A percentile compares a stretch with the other conserved stretches of the same genome.
Conservation (phyloP, 2,113 vertebrate genomes). For the Leucopsar rothschildi region DNA sequence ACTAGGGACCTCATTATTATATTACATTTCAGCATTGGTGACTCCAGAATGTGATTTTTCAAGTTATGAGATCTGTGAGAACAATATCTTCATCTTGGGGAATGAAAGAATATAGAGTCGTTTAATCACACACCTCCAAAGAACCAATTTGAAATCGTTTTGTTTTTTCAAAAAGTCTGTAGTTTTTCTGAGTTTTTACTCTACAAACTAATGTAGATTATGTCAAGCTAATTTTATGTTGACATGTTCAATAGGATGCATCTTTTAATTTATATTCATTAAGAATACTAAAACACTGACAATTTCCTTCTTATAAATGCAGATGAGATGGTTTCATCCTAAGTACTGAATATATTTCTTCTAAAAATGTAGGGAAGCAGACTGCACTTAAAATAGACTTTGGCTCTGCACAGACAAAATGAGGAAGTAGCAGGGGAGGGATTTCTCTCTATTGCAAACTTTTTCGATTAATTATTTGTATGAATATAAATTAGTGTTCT, state of each 20-base stretch:
- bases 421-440: not conserved
- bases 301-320: not conserved
- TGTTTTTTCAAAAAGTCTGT: not conserved
- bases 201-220: not conserved
- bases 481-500: not conserved
- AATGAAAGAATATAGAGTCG: not conserved
- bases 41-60: not conserved
- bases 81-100: not conserved
- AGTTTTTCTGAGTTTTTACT: not conserved
- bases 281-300: not conserved
- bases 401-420: not conserved
- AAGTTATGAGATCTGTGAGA: not conserved
- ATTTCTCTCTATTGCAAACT: not conserved
- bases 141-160: not conserved
- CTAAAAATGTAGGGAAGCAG: not conserved
- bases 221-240: not conserved
- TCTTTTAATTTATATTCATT: not conserved
- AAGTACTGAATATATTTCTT: not conserved
- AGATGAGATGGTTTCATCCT: not conserved
- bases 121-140: not conserved
- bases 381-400: not conserved
- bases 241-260: not conserved
- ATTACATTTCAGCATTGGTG: not conserved
- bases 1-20: slow-evolving; percentile 1
- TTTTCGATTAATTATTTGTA: not conserved